Percentiles rank a stretch among this genome's conserved stretches.
These are phyloP conservation scores for Sebastes nivosus DNA, from an alignment of 2,797 vertebrate species.

Conservation along the genomic window DNA sequence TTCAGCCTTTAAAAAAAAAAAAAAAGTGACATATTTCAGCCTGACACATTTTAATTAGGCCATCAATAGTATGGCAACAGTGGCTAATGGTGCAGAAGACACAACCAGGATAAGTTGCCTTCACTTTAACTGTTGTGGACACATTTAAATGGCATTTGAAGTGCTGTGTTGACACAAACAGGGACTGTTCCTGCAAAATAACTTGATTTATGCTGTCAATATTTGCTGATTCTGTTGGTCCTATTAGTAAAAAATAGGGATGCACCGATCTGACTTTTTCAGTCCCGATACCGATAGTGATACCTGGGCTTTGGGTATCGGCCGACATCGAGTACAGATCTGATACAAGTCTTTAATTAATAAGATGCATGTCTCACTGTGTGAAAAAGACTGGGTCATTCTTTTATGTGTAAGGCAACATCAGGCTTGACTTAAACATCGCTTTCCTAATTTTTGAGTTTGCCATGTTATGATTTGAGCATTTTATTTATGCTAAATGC, in stretches of 20 bases:
- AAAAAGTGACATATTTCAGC: constrained; percentile 78
- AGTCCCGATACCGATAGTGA: too few relatives aligned
- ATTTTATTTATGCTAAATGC: fast-evolving
- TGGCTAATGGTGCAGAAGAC: constrained; percentile 78
- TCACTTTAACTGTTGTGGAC: constrained; percentile 56
- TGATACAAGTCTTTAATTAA: too few relatives aligned
- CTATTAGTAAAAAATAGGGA: background rate
- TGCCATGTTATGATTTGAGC: too few relatives aligned
- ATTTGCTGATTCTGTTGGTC: background rate
- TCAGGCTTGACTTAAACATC: too few relatives aligned
- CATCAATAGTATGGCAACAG: constrained; percentile 78
- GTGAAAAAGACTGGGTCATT: too few relatives aligned
- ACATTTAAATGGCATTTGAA: constrained; percentile 45
- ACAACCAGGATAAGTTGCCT: constrained; percentile 62
- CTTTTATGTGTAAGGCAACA: too few relatives aligned
- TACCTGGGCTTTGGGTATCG: too few relatives aligned
- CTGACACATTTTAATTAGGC: constrained; percentile 83
- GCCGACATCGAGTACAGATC: fast-evolving
- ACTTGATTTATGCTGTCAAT: constrained; percentile 3
- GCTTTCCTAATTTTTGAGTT: too few relatives aligned
- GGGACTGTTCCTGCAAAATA: background rate
- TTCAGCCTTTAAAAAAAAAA: constrained; percentile 62
- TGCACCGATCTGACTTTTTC: too few relatives aligned
- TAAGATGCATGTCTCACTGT: too few relatives aligned
- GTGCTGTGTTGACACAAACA: constrained; percentile 8